Evolutionary conservation across 2,888 invertebrate species (phyloP).

Genomic region (Lithophane leautieri): DNA sequence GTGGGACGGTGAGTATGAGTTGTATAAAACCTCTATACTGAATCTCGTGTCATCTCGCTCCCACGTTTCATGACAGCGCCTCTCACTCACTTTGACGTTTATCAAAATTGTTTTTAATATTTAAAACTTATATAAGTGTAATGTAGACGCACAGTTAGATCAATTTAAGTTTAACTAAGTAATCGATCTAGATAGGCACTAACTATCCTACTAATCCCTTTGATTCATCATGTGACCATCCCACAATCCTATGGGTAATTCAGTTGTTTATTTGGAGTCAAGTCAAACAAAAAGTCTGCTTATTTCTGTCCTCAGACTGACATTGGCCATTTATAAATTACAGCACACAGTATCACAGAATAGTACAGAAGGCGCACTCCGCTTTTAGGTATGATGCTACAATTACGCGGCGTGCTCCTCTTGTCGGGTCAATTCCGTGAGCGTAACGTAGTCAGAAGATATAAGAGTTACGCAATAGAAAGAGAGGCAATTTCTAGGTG

Average conservation of each 20-base stretch:
- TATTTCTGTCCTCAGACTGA: neutral
- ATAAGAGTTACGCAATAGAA: no score
- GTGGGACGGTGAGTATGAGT: neutral
- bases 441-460: no score
- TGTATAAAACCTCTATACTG: neutral
- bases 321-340: neutral
- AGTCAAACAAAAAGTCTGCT: neutral
- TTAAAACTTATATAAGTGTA: conserved; percentile 48
- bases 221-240: conserved; percentile 47
- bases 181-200: conserved; percentile 63
- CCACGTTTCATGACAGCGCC: conserved; percentile 1
- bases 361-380: no score
- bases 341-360: no score
- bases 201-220: conserved; percentile 58
- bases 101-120: neutral
- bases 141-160: conserved; percentile 56
- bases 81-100: neutral
- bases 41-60: conserved; percentile 9
- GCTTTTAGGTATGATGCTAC: no score
- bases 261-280: conserved; percentile 60
- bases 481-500: no score
- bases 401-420: no score
- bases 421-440: no score
- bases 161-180: conserved; percentile 51
- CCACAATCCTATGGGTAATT: conserved; percentile 47